Base-by-base conservation (phyloP, 1,140 invertebrate species). In the Bombus turneri region DNA sequence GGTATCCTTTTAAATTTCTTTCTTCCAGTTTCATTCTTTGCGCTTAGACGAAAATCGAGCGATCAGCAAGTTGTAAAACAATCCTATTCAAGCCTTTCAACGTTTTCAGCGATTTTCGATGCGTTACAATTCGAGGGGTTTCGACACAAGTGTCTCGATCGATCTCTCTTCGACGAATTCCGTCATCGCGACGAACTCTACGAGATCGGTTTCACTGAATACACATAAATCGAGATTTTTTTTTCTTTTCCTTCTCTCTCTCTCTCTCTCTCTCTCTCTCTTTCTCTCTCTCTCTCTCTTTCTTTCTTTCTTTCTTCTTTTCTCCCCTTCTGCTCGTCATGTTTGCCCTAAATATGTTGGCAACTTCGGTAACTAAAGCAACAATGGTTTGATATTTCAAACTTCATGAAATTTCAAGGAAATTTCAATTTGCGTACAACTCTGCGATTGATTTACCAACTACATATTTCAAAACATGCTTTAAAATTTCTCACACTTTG, bases 271-370 rank as follows among this genome's bases (percentile, higher is more conserved):
- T 59, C 8, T 12, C 18, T 59, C 3, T 59, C 8, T 28, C 0
- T 37, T 1, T 12, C 2, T 0, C 0, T 59, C 3, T 9, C 3
- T 9, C 0, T 0, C 0, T 28, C 0, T 59, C 0, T 59, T 28
- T 10, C 10, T 25, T 25, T 10, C 0, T 25, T 9, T 25, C 31
- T 31, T 31, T 31, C 31, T 31, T 31, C 31, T 31, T 31, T 31
- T 31, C 31, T 31, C 31, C 31, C 31, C 31, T 31, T 31, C 18
- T 28, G 9, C 28, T 22, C 13, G 15, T 66, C 39, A n/a, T 34
- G 37, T 74, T 53, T 41, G 31, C 3, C 37, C 12, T 41, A 75
- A 28, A n/a, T 39, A 22, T 25, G 59, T 34, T 66, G 41, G 39
- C 31, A 47, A 73, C 31, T 28, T 39, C 3, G 15, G 9, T n/a